Evolutionary conservation across 2,888 invertebrate genomes (phyloP).

Genomic region (Agrotis ipsilon): DNA sequence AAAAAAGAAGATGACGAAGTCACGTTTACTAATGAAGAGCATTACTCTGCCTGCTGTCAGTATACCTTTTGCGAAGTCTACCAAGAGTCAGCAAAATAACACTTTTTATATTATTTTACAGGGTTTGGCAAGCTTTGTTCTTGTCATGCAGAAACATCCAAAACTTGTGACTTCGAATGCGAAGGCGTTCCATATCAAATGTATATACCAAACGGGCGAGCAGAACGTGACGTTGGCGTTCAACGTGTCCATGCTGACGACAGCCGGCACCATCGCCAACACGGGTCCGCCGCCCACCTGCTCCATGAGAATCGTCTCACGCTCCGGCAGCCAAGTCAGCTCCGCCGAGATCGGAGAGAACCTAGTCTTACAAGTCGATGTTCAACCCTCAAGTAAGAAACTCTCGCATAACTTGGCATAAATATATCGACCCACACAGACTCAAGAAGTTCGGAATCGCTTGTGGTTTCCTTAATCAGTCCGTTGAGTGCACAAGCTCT

Average conservation of each 20-base stretch:
- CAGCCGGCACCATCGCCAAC: slow-evolving; percentile 98
- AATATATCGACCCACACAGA: neutral
- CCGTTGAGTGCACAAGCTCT: neutral
- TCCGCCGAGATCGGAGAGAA: slow-evolving; percentile 98
- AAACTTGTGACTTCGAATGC: slow-evolving; percentile 98
- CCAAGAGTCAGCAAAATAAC: neutral
- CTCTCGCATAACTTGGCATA: neutral
- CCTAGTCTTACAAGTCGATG: slow-evolving; percentile 96
- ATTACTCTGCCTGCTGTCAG: too few relatives aligned
- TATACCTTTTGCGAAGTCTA: neutral
- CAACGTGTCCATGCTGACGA: slow-evolving; percentile 98
- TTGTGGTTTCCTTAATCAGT: too few relatives aligned
- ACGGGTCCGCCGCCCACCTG: slow-evolving; percentile 98
- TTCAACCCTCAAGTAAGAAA: slow-evolving; percentile 93
- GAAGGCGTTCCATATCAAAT: slow-evolving; percentile 98
- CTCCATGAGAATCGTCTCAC: slow-evolving; percentile 97
- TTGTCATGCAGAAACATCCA: slow-evolving; percentile 99
- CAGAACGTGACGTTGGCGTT: slow-evolving; percentile 98
- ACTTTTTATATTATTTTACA: slow-evolving; percentile 77
- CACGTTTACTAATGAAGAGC: too few relatives aligned
- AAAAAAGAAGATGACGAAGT: neutral
- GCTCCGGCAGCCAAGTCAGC: slow-evolving; percentile 96
- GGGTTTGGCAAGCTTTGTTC: slow-evolving; percentile 97
- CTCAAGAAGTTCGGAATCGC: neutral
- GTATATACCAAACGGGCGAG: slow-evolving; percentile 98